Base-by-base conservation (phyloP, 1,140 invertebrate species). In the Saccostrea echinata region DNA sequence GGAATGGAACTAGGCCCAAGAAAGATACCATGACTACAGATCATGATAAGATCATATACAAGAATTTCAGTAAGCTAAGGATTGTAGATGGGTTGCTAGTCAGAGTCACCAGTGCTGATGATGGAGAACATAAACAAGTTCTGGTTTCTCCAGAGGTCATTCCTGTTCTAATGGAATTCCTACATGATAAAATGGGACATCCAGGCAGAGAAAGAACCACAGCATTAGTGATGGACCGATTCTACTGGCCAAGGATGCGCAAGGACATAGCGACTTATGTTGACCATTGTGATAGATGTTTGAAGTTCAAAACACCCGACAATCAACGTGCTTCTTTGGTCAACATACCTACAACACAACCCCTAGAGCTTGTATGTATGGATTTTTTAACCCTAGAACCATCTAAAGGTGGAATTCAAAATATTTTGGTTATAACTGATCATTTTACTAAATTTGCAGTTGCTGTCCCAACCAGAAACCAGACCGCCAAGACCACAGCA, bases 391-490 rank as follows among this genome's bases (percentile, higher is more conserved):
- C 53, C 18, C 18, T 55, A 1, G 35, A 43, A 43, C 35, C 35
- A 43, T 43, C 35, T 43, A 43, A 43, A 43, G 35, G 35, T 6
- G 35, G 53, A 55, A 13, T 55, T 55, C 53, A 55, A 13, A 55
- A 55, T 55, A 55, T 16, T 6, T 55, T 55, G 53, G 53, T 55
- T 55, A 55, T 55, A 3, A 55, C 53, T 12, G 53, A 55, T 16
- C 53, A 87, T 87, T 30, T 86, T 43, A 86, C 85, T 0, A 64
- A 61, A 18, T 57, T 52, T 57, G 71, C 86, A n/a, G 9, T 64
- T 4, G 86, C 86, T 30, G 80, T 88, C n/a, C 89, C 86, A 84
- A 88, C 89, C 21, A 80, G 76, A 27, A 86, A 88, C 52, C 89
- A 90, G 83, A 90, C 87, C 21, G 85, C 90, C 3, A 89, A 57